phyloP scores from a whole-genome alignment of 2,888 invertebrate species.

The Metacarcinus magister region DNA sequence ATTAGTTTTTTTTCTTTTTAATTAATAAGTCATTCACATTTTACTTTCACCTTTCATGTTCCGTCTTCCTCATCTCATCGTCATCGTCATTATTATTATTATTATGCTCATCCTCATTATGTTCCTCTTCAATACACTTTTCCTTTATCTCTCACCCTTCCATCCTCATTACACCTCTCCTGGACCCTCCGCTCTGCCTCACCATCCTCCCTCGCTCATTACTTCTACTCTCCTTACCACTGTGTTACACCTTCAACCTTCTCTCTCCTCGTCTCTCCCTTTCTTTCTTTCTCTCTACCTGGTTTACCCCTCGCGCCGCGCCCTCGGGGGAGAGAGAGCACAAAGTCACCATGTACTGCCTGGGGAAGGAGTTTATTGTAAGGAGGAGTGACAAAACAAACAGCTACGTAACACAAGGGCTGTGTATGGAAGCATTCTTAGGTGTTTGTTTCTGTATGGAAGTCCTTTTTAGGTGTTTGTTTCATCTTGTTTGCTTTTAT shows the following conservation, averaged over 20 bases:
- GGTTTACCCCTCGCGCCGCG: background rate
- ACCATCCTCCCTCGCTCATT: background rate
- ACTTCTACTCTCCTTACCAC: background rate
- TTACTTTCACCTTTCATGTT: background rate
- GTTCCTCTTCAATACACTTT: slow-evolving; percentile 30
- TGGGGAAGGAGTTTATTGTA: background rate
- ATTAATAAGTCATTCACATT: slow-evolving; percentile 18
- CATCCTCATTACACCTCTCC: background rate
- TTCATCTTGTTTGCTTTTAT: background rate
- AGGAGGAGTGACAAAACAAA: slow-evolving; percentile 26
- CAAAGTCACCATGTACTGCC: background rate
- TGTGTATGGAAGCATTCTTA: background rate
- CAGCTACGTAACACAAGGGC: slow-evolving; percentile 26
- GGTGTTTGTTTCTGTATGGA: background rate
- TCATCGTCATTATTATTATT: background rate
- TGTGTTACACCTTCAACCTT: background rate
- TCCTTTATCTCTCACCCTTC: background rate
- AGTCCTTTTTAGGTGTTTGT: background rate
- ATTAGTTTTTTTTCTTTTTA: background rate
- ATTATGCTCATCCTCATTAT: background rate
- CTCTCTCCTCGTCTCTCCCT: background rate
- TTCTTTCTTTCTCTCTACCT: background rate
- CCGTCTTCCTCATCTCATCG: background rate
- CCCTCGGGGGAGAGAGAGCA: background rate
- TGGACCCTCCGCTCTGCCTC: background rate